These are phyloP conservation scores for Rhadinocentrus ornatus DNA, from an alignment of 2,797 vertebrate species.

Conservation along the genomic window DNA sequence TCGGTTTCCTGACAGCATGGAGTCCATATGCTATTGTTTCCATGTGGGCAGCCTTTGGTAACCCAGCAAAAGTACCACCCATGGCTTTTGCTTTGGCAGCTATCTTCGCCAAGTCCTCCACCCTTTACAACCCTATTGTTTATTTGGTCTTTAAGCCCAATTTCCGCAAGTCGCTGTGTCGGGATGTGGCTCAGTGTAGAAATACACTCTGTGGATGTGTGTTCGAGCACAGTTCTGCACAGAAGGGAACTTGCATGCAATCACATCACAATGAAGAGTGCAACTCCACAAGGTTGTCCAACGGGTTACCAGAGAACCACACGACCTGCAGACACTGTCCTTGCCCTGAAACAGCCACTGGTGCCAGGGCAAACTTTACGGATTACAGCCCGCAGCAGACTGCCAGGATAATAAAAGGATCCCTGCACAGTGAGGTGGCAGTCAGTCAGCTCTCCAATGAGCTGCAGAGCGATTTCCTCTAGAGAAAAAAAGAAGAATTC, in stretches of 20 bases:
- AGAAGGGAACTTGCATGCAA: constrained; percentile 52
- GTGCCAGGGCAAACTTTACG: constrained; percentile 40
- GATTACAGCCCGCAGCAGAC: constrained; percentile 72
- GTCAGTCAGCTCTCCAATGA: constrained; percentile 83
- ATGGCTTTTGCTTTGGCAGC: constrained; percentile 87
- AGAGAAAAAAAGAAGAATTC: constrained; percentile 30
- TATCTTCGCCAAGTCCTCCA: constrained; percentile 87
- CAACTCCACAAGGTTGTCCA: constrained; percentile 73
- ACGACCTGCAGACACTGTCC: constrained; percentile 74
- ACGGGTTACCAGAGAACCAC: constrained; percentile 66
- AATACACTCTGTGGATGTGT: constrained; percentile 71
- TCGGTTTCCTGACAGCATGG: constrained; percentile 88
- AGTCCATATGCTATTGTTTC: constrained; percentile 86
- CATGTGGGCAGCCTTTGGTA: constrained; percentile 84
- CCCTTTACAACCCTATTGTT: constrained; percentile 87
- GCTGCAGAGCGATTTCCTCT: constrained; percentile 82
- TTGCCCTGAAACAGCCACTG: constrained; percentile 26
- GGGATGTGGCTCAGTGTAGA: constrained; percentile 73
- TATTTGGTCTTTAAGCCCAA: constrained; percentile 87
- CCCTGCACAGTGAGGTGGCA: constrained; percentile 72
- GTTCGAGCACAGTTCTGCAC: constrained; percentile 47
- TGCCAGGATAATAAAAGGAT: constrained; percentile 74
- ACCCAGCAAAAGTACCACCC: constrained; percentile 74
- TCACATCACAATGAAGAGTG: constrained; percentile 65
- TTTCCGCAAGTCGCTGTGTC: constrained; percentile 82